phyloP scores from a whole-genome alignment of 1,140 invertebrate species.

The Wasmannia auropunctata region DNA sequence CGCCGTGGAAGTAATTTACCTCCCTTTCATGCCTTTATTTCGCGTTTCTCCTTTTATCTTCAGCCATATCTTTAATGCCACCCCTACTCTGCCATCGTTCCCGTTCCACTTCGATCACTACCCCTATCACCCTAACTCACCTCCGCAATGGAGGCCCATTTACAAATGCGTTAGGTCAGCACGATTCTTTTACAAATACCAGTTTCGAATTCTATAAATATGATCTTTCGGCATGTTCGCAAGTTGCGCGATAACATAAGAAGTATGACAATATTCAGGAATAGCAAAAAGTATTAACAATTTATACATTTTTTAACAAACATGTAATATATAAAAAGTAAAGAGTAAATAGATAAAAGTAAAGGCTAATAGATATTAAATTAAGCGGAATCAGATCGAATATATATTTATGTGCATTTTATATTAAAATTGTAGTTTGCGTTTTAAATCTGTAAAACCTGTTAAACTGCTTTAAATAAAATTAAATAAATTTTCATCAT shows the following conservation, averaged over 20 bases:
- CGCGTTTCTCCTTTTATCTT: constrained; percentile 1
- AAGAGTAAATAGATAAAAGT: not conserved
- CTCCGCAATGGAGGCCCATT: constrained; percentile 48
- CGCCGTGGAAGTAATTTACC: constrained; percentile 45
- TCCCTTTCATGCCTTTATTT: constrained; percentile 30
- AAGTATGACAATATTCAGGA: not conserved
- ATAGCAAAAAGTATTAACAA: not conserved
- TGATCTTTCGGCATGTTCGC: not conserved
- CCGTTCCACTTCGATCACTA: constrained; percentile 8
- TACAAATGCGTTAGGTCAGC: constrained; percentile 15
- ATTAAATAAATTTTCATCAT: not conserved
- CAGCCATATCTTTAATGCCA: not conserved
- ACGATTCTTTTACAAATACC: constrained; percentile 17
- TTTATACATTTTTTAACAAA: not conserved
- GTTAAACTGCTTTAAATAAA: not conserved
- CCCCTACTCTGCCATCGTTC: not conserved
- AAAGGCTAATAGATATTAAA: not conserved
- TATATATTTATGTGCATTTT: not conserved
- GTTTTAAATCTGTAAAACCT: not conserved
- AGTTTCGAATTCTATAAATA: constrained; percentile 14
- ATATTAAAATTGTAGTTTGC: not conserved
- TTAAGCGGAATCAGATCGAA: not conserved
- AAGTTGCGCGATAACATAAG: not conserved
- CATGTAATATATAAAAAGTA: not conserved
- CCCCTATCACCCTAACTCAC: constrained; percentile 34